Conservation (phyloP, 2,113 vertebrate species). For the Rostratula benghalensis region DNA sequence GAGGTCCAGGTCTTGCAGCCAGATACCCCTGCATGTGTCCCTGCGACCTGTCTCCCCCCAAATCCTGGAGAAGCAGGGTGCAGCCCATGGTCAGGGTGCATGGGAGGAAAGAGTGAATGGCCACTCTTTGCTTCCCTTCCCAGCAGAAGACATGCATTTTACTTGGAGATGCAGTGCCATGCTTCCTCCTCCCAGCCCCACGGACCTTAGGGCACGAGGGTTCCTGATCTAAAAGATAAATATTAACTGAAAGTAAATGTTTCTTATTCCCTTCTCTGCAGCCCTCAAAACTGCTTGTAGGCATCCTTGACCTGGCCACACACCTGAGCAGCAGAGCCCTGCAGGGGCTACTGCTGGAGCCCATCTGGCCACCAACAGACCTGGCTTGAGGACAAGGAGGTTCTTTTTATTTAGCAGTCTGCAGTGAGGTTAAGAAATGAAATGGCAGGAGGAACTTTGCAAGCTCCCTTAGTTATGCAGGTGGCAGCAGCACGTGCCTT, state of each 20-base stretch:
- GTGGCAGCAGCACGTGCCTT: not conserved
- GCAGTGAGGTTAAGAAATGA: not conserved
- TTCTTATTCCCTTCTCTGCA: not conserved
- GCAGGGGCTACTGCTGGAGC: not conserved
- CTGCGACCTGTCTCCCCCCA: too few relatives aligned
- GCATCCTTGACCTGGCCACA: accelerated
- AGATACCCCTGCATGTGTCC: accelerated
- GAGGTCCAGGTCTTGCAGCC: not conserved
- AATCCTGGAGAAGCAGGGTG: accelerated
- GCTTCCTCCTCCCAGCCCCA: not conserved
- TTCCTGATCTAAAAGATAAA: not conserved
- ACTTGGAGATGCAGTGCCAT: accelerated
- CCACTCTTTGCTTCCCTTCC: not conserved
- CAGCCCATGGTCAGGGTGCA: accelerated
- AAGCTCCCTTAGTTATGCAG: not conserved
- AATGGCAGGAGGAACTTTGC: not conserved
- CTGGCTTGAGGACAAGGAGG: accelerated
- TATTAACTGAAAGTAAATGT: not conserved
- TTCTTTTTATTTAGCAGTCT: not conserved
- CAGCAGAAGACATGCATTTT: not conserved
- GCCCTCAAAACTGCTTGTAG: not conserved
- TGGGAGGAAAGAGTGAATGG: accelerated
- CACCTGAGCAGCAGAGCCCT: not conserved
- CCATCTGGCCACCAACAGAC: accelerated
- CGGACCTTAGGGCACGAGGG: too few relatives aligned